Base-by-base conservation (phyloP, 2,888 invertebrate genomes). In the Acronicta leporina region DNA sequence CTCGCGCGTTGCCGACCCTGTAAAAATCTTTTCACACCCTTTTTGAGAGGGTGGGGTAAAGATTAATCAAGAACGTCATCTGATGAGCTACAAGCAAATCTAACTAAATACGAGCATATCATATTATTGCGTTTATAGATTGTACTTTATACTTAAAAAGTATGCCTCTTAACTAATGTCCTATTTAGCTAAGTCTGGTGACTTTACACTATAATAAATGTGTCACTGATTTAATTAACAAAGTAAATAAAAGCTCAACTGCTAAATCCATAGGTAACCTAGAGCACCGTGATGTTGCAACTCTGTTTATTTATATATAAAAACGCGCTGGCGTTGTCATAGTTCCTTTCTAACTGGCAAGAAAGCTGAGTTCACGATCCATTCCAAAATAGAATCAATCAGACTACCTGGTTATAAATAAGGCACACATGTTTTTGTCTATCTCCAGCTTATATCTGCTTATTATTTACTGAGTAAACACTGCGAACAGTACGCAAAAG, bases 381-480 rank as follows among this genome's bases (percentile, higher is more conserved):
- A 40, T 43, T 45, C 58, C 2, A 9, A 71, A 70, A 73, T 73
- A 70, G 61, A 57, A 60, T 54, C 60, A 60, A 73, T 57, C 56
- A 47, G 52, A 58, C 47, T 73, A 50, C 41, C 54, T 57, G 53
- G 51, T 56, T 60, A 59, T 55, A 67, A 67, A 70, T 70, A 59
- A 68, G 65, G 42, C 52, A 61, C 52, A 66, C 61, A 69, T 63
- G 57, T 63, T 66, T 64, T 53, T 60, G 47, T 55, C 42, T 65
- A 30, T 49, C 20, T 14, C 15, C 27, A 5, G 41, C 2, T 30
- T 16, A 8, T 52, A n/a, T n/a, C 25, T 35, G 42, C 30, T 27
- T 40, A 11, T 25, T n/a, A 8, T 30, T 53, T 40, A 27, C 27
- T 13, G 41, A 16, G 10, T 45, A 35, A 38, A 52, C 20, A 45